Conservation (phyloP, 2,797 vertebrate species). For the Scolopax rusticola region DNA sequence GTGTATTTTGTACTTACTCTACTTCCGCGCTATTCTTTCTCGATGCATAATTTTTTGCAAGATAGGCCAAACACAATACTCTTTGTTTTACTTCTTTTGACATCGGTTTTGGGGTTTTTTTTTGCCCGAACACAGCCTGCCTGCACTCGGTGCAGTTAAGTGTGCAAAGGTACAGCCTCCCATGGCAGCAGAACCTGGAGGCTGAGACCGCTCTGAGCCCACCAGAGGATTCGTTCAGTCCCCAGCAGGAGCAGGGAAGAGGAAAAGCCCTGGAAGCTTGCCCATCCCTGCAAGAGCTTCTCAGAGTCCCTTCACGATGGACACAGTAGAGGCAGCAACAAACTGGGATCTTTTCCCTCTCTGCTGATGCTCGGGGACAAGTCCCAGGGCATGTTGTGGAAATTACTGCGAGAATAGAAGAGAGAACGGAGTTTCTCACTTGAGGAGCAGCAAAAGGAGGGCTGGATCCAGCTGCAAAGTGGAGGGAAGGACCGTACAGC, state of each 20-base stretch:
- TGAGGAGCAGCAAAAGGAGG: background rate
- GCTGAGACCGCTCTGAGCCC: rapidly evolving
- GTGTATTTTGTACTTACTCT: slow-evolving; percentile 27
- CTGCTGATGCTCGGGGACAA: background rate
- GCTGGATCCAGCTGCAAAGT: background rate
- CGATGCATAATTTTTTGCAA: slow-evolving; percentile 57
- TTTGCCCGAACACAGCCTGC: background rate
- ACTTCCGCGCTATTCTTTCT: slow-evolving; percentile 15
- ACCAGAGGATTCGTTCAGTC: background rate
- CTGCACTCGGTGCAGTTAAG: background rate
- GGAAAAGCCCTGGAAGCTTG: background rate
- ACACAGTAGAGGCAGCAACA: rapidly evolving
- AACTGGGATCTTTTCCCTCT: background rate
- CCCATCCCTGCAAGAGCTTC: background rate
- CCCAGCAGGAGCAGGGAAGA: background rate
- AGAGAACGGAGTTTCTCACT: background rate
- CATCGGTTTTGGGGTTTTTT: background rate
- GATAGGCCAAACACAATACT: slow-evolving; percentile 38
- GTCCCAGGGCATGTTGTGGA: rapidly evolving
- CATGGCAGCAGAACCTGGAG: background rate
- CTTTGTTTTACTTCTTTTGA: slow-evolving; percentile 57
- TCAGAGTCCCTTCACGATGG: rapidly evolving
- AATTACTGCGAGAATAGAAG: background rate
- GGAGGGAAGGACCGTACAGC: background rate
- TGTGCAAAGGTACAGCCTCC: background rate